These are phyloP conservation scores for Cladopsammia gracilis DNA, from an alignment of 64 coral and sea anemone genomes.

Conservation along the genomic window DNA sequence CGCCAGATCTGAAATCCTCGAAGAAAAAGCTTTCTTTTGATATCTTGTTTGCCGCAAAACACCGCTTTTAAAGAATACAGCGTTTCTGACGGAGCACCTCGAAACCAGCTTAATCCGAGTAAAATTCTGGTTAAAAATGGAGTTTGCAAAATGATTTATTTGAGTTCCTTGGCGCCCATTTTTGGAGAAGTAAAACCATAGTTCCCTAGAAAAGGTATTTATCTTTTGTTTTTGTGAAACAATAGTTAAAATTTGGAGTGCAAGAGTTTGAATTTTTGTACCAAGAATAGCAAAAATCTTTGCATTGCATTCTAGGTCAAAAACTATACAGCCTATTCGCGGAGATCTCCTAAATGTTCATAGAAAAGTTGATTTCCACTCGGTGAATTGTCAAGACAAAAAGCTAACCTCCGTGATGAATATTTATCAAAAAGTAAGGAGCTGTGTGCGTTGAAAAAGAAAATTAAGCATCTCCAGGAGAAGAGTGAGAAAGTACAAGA, in stretches of 20 bases:
- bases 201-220: constrained; percentile 41
- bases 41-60: no score
- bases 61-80: neutral
- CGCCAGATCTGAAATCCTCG: no score
- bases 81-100: constrained; percentile 1
- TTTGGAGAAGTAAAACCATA: no score
- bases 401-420: constrained; percentile 8
- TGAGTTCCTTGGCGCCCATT: no score
- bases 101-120: no score
- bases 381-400: constrained; percentile 29
- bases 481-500: constrained; percentile 12
- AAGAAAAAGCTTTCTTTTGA: no score
- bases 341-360: constrained; percentile 40
- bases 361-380: constrained; percentile 47
- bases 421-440: constrained; percentile 42
- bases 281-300: neutral
- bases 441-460: constrained; percentile 46
- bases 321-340: neutral
- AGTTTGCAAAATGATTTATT: no score
- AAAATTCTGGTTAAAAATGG: no score
- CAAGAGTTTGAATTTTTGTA: constrained; percentile 21
- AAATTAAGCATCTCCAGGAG: neutral
- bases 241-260: constrained; percentile 1
- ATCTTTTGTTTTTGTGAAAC: constrained; percentile 13
- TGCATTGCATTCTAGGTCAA: constrained; percentile 28